A percentile compares a stretch with the other conserved stretches of the same genome.
Conservation (phyloP, 2,888 invertebrate species). For the Timandra comae region DNA sequence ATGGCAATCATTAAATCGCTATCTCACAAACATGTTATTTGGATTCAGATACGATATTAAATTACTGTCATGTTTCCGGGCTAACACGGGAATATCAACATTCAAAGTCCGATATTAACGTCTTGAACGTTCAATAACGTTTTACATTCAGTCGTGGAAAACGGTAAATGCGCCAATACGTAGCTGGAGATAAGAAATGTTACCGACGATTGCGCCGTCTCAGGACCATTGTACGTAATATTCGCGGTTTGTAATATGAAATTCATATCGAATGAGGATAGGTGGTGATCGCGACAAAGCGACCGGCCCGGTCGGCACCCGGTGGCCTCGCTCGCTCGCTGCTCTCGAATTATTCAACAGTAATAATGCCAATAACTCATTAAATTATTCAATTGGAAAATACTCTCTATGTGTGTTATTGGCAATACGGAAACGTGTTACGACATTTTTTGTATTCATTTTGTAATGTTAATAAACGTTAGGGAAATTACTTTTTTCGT, state of each 20-base stretch:
- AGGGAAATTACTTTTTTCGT: too few relatives aligned
- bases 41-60: constrained; percentile 42
- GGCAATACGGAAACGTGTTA: too few relatives aligned
- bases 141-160: constrained; percentile 46
- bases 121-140: constrained; percentile 53
- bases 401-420: constrained; percentile 19
- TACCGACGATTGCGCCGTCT: constrained; percentile 44
- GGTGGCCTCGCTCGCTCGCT: constrained; percentile 16
- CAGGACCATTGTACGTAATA: constrained; percentile 38
- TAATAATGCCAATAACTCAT: constrained; percentile 32
- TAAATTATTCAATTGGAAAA: constrained; percentile 22
- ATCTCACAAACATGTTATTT: constrained; percentile 16
- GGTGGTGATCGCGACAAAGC: too few relatives aligned
- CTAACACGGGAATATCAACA: constrained; percentile 38
- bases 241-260: constrained; percentile 36
- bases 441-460: too few relatives aligned
- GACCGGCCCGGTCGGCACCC: constrained; percentile 11
- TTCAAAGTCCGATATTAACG: constrained; percentile 49
- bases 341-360: constrained; percentile 31
- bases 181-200: constrained; percentile 53
- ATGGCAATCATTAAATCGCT: constrained; percentile 17
- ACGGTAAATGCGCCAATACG: constrained; percentile 53
- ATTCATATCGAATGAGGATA: constrained; percentile 33
- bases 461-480: too few relatives aligned
- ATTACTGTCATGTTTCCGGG: constrained; percentile 32